A percentile compares a stretch with the other conserved stretches of the same genome.
phyloP scores from a whole-genome alignment of 2,113 vertebrate species.

The Protobothrops mucrosquamatus region DNA sequence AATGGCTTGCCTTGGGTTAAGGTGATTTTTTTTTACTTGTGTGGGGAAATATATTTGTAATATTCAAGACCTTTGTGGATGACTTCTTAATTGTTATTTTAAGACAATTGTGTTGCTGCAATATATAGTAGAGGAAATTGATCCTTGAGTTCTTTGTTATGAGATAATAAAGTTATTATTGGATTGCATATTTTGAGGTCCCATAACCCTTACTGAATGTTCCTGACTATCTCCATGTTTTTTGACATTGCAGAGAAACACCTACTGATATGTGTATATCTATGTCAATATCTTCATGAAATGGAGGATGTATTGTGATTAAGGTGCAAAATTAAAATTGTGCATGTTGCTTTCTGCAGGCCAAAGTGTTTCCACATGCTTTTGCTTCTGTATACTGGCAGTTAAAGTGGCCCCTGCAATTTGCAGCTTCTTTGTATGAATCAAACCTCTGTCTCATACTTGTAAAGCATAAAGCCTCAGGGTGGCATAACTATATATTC shows the following conservation, averaged over 20 bases:
- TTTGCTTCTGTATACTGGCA: not conserved
- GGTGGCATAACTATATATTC: constrained; percentile 48
- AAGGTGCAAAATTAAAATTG: not conserved
- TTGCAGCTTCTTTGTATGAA: not conserved
- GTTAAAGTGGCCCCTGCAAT: not conserved
- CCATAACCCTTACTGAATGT: not conserved
- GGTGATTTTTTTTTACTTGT: not conserved
- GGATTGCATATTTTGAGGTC: not conserved
- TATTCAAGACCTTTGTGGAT: not conserved
- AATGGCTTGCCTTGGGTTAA: not conserved
- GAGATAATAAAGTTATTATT: not conserved
- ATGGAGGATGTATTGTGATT: not conserved
- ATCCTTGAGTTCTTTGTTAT: not conserved
- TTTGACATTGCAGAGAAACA: not conserved
- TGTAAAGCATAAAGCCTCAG: constrained; percentile 53
- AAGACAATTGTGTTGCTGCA: not conserved
- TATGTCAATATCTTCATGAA: not conserved
- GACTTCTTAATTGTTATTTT: not conserved
- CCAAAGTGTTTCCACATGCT: not conserved
- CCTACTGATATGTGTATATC: not conserved
- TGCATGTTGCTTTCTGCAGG: not conserved
- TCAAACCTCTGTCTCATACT: constrained; percentile 1
- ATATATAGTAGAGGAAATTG: not conserved
- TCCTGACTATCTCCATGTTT: not conserved
- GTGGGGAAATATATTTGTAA: not conserved